A percentile compares a stretch with the other conserved stretches of the same genome.
Evolutionary conservation across 2,113 vertebrate genomes (phyloP).

Genomic region (Chloropsis cyanopogon): DNA sequence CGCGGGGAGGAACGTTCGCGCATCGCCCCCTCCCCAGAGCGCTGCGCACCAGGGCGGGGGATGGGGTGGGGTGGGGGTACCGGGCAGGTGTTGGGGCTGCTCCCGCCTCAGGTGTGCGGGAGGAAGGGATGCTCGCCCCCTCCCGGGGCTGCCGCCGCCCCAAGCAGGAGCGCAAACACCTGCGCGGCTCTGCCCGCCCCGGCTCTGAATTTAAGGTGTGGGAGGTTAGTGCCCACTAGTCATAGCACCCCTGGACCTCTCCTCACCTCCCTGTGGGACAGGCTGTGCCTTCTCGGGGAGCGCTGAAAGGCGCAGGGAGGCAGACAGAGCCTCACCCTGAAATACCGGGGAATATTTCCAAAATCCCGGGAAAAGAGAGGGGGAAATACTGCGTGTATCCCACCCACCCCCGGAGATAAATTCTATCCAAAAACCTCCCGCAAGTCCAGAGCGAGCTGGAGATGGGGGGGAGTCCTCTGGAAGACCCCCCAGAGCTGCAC

Average conservation of each 20-base stretch:
- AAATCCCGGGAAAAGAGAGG: not conserved
- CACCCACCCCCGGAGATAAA: accelerated
- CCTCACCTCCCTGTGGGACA: not conserved
- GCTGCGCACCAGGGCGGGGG: accelerated
- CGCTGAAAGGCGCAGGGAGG: no score
- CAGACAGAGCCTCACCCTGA: not conserved
- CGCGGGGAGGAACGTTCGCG: not conserved
- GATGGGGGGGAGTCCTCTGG: no score
- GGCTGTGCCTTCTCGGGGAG: not conserved
- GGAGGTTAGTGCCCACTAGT: not conserved
- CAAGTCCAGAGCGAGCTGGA: not conserved
- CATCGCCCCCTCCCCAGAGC: not conserved
- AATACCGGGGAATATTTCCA: not conserved
- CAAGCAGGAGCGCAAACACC: not conserved
- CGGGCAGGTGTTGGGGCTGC: not conserved
- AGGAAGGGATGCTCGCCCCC: not conserved
- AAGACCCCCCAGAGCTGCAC: not conserved
- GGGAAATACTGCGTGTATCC: not conserved
- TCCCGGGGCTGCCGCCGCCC: not conserved
- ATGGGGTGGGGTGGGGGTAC: not conserved
- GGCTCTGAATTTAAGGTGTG: accelerated
- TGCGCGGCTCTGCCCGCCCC: not conserved
- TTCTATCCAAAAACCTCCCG: not conserved
- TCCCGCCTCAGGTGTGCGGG: not conserved
- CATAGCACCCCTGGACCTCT: not conserved